Evolutionary conservation across 2,888 invertebrate genomes (phyloP).

Genomic region (Aphrophora alni): DNA sequence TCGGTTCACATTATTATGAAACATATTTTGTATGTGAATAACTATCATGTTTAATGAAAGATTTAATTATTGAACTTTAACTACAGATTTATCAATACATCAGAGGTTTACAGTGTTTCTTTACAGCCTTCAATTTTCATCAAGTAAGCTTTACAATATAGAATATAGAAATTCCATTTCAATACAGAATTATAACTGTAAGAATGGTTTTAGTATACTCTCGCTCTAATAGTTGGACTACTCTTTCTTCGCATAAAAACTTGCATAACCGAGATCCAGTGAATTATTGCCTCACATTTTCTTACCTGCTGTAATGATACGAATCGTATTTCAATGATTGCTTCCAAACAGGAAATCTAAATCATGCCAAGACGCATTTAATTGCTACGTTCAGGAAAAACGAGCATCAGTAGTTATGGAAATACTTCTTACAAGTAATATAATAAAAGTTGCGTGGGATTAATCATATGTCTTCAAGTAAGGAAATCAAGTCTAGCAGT

Average conservation of each 20-base stretch:
- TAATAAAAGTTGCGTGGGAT: not conserved
- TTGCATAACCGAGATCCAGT: not conserved
- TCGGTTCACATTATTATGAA: no score
- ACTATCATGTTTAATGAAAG: no score
- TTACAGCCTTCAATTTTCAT: no score
- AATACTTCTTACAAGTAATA: not conserved
- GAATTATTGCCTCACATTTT: not conserved
- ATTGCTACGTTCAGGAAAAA: not conserved
- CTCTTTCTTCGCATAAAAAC: not conserved
- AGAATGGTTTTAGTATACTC: no score
- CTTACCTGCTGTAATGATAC: not conserved
- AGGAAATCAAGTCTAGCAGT: not conserved
- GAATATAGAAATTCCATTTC: no score
- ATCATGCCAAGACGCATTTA: not conserved
- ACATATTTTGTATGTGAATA: no score
- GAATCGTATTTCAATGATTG: not conserved
- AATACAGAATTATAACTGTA: no score
- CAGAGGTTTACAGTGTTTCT: no score
- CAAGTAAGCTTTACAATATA: no score
- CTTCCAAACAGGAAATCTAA: slow-evolving; percentile 1
- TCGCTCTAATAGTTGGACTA: no score
- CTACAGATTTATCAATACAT: no score
- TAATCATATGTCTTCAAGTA: not conserved
- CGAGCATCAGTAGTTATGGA: not conserved
- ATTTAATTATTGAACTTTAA: no score